These are phyloP conservation scores for Melipona bicolor DNA, from an alignment of 2,888 invertebrate genomes.

Conservation along the genomic window DNA sequence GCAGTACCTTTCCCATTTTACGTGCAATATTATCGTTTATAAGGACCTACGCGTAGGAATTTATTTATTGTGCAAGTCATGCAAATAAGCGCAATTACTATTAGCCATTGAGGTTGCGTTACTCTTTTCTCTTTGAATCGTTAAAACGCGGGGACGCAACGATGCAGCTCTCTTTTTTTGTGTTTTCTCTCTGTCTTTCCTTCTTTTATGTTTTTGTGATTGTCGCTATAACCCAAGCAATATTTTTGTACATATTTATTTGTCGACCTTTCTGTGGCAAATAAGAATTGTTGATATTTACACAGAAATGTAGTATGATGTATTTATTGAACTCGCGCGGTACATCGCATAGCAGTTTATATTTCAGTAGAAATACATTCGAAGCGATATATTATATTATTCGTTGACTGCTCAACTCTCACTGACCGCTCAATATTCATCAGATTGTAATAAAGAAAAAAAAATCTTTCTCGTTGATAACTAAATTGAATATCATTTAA, in stretches of 20 bases:
- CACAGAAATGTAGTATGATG: constrained; percentile 49
- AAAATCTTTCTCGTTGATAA: constrained; percentile 2
- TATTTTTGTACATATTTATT: constrained; percentile 69
- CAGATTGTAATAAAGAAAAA: constrained; percentile 20
- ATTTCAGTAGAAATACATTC: constrained; percentile 25
- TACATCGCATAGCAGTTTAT: constrained; percentile 50
- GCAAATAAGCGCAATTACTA: constrained; percentile 28
- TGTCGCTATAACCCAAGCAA: constrained; percentile 23
- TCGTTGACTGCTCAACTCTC: constrained; percentile 12
- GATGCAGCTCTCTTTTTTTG: constrained; percentile 34
- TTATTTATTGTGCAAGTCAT: constrained; percentile 63
- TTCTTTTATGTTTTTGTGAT: constrained; percentile 19
- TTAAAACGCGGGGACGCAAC: background rate
- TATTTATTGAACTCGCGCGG: constrained; percentile 53
- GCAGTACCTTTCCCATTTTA: constrained; percentile 55
- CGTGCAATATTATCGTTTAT: constrained; percentile 67
- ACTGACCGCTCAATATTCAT: constrained; percentile 25
- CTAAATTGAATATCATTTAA: background rate
- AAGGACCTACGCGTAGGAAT: constrained; percentile 51
- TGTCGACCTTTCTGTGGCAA: constrained; percentile 32
- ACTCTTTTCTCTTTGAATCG: constrained; percentile 16
- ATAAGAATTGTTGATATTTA: constrained; percentile 45
- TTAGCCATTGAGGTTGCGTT: constrained; percentile 61
- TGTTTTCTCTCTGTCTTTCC: background rate
- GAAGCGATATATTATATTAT: constrained; percentile 36